Conservation (phyloP, 2,797 vertebrate genomes). For the Molossus alvarezi region DNA sequence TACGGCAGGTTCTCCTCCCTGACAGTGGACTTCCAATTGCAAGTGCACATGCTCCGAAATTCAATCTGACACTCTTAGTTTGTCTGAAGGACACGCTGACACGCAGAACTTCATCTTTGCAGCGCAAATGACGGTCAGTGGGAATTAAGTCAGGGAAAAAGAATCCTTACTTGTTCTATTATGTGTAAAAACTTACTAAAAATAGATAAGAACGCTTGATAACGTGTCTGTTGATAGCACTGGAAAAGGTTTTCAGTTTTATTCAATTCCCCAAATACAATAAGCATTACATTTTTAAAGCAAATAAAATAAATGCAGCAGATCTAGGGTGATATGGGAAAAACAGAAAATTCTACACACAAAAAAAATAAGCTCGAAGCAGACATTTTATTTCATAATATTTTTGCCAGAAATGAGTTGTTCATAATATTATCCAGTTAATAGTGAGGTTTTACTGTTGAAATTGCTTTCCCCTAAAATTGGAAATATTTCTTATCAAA, state of each 20-base stretch:
- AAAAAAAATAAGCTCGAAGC: neutral
- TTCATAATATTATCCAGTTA: neutral
- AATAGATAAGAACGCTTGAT: constrained; percentile 57
- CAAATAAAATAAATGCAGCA: constrained; percentile 60
- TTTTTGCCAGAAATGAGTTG: constrained; percentile 23
- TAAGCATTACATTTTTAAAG: constrained; percentile 74
- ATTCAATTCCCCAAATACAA: neutral
- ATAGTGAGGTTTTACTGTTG: neutral
- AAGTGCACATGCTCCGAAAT: constrained; percentile 67
- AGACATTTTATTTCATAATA: constrained; percentile 51
- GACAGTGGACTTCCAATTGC: constrained; percentile 69
- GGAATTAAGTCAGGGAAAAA: constrained; percentile 58
- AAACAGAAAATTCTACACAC: neutral
- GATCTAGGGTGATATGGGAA: constrained; percentile 37
- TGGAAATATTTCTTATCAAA: constrained; percentile 58
- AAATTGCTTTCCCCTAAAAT: constrained; percentile 16
- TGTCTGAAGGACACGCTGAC: constrained; percentile 61
- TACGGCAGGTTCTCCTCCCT: constrained; percentile 5
- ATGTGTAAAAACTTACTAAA: constrained; percentile 59
- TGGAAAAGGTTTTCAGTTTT: constrained; percentile 45
- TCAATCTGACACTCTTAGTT: constrained; percentile 63
- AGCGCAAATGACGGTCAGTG: constrained; percentile 50
- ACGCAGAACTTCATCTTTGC: constrained; percentile 44
- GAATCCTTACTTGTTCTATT: neutral
- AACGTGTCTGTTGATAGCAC: neutral